phyloP scores from a whole-genome alignment of 2,888 invertebrate species.

The Catocala nupta region DNA sequence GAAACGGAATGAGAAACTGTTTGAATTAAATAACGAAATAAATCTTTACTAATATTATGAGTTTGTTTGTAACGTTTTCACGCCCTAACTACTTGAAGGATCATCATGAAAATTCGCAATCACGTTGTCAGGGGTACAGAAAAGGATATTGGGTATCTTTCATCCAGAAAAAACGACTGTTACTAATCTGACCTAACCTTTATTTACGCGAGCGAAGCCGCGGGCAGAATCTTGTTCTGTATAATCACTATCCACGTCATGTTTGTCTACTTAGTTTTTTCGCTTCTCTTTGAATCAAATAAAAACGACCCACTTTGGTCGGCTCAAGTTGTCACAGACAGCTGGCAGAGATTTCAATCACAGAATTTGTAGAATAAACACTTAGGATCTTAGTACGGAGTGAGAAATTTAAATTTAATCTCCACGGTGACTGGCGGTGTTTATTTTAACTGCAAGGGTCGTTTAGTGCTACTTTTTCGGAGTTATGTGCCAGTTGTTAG shows the following conservation, averaged over 20 bases:
- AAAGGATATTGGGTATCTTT: no score
- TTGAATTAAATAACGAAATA: not conserved
- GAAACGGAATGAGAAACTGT: not conserved
- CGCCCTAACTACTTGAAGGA: no score
- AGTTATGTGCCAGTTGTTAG: no score
- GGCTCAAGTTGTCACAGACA: not conserved
- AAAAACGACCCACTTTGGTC: not conserved
- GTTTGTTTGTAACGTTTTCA: not conserved
- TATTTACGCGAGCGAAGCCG: no score
- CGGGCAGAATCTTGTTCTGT: not conserved
- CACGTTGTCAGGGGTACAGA: no score
- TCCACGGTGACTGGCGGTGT: not conserved
- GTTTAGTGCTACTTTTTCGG: no score
- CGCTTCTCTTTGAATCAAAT: not conserved
- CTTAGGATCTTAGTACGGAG: slow-evolving; percentile 4
- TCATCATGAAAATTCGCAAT: no score
- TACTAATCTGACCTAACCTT: no score
- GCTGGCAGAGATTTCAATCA: not conserved
- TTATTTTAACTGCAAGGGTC: no score
- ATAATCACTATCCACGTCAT: not conserved
- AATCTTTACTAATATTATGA: not conserved
- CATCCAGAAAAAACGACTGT: no score
- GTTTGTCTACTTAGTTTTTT: not conserved
- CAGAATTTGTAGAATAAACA: slow-evolving; percentile 6
- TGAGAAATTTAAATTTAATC: slow-evolving; percentile 1